Evolutionary conservation across 1,140 invertebrate genomes (phyloP), one percentile per base, ranked within the genome.

Genomic region (Dendrolimus punctatus): DNA sequence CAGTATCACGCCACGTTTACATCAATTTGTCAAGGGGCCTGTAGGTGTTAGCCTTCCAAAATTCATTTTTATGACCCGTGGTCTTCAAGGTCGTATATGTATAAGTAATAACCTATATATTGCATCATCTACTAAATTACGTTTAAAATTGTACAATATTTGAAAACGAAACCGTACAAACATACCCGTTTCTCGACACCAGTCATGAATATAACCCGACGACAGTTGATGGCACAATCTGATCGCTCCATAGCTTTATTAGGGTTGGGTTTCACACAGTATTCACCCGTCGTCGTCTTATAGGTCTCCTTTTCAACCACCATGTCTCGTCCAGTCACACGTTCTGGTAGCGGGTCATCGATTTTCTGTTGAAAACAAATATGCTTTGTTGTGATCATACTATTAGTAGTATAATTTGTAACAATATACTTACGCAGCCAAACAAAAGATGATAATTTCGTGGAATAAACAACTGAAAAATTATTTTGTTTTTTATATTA

Each of bases 201-300:
- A 7, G 79, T 83, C 78, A 87, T 79, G 39, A 62, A 87, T 42
- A 72, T 75, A 36, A 85, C 82, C 48, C 77, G 62, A 4, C 70
- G 60, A 49, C 80, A 84, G 54, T 85, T 85, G 52, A 81, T 80
- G 8, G 68, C 50, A 39, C 80, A 80, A 40, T 85, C 82, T 0
- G 79, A 56, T 9, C 80, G 50, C 55, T 85, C 82, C 80, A 81
- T 84, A 4, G 77, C 82, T 51, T 83, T 83, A 51, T 85, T 84
- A 4, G 79, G 79, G 40, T 82, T 84, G 5, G 79, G 76, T 40
- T 86, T 84, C 6, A 84, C 74, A 50, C 76, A 76, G 51, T 84
- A 84, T 48, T 83, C 80, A 0, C 80, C 80, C 0, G 68, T 73
- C 1, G 85, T 85, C 0, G 85, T 85, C 52, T 62, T 76, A 53